These are phyloP conservation scores for Candoia aspera DNA, from an alignment of 2,113 vertebrate species.

Conservation along the genomic window DNA sequence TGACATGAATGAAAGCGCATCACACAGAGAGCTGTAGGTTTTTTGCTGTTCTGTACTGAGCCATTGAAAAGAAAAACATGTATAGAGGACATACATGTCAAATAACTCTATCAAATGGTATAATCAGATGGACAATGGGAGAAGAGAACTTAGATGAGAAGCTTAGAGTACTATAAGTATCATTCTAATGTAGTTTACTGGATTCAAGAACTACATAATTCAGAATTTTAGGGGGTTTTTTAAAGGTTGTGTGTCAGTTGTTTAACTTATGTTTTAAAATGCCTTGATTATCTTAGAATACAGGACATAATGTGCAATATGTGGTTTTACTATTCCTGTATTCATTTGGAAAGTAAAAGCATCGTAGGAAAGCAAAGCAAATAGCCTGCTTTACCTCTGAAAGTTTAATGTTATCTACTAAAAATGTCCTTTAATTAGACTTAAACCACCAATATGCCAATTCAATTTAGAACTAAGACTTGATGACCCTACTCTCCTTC, in stretches of 20 bases:
- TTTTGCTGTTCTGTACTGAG: neutral
- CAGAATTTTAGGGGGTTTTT: neutral
- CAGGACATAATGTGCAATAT: neutral
- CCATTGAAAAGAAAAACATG: neutral
- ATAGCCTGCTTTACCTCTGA: neutral
- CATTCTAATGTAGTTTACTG: neutral
- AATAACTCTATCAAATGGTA: neutral
- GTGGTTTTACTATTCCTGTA: neutral
- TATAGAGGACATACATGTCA: neutral
- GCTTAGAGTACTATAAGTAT: no score
- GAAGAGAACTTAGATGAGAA: neutral
- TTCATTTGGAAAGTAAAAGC: neutral
- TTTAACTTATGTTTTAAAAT: neutral
- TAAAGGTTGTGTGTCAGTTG: no score
- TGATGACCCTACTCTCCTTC: neutral
- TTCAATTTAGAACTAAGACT: neutral
- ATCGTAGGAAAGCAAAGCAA: neutral
- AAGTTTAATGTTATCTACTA: neutral
- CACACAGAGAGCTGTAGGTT: neutral
- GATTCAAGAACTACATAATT: neutral
- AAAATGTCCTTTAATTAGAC: neutral
- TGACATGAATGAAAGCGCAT: neutral
- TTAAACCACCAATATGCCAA: neutral
- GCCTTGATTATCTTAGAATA: neutral
- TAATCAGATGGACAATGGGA: neutral